Percentiles rank a stretch among this genome's conserved stretches.
Evolutionary conservation across 2,888 invertebrate species (phyloP).

Genomic region (Serrognathus titanus): DNA sequence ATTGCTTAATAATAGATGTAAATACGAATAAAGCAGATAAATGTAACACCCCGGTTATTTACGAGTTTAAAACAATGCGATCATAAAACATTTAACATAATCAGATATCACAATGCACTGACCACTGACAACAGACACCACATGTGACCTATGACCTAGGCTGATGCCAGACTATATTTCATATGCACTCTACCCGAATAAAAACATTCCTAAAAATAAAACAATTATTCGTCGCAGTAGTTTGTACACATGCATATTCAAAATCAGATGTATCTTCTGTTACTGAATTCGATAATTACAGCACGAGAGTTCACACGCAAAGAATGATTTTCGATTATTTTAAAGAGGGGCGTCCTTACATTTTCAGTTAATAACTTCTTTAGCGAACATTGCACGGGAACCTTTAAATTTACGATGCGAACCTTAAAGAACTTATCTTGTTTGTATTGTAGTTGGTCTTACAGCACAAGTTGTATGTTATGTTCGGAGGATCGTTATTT

Average conservation of each 20-base stretch:
- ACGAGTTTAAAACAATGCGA: slow-evolving; percentile 35
- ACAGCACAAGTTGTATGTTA: slow-evolving; percentile 1
- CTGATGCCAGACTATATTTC: slow-evolving; percentile 34
- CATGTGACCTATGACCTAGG: slow-evolving; percentile 36
- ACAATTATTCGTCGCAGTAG: neutral
- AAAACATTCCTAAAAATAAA: slow-evolving; percentile 7
- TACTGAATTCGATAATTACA: no score
- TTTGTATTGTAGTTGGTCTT: neutral
- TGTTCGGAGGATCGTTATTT: slow-evolving; percentile 9
- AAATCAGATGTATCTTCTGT: no score
- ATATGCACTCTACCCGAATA: slow-evolving; percentile 21
- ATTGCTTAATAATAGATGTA: slow-evolving; percentile 19
- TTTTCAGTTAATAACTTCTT: no score
- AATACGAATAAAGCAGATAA: slow-evolving; percentile 25
- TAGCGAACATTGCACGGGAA: no score
- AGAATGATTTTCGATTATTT: no score
- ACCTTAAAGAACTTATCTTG: no score
- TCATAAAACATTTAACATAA: slow-evolving; percentile 43
- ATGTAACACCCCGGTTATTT: slow-evolving; percentile 26
- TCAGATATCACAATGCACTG: slow-evolving; percentile 39
- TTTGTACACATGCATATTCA: no score
- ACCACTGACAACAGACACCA: slow-evolving; percentile 37
- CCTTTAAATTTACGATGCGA: no score
- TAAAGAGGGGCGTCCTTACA: no score
- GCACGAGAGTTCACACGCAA: no score